Evolutionary conservation across 2,888 invertebrate species (phyloP).

Genomic region (Euplagia quadripunctaria): DNA sequence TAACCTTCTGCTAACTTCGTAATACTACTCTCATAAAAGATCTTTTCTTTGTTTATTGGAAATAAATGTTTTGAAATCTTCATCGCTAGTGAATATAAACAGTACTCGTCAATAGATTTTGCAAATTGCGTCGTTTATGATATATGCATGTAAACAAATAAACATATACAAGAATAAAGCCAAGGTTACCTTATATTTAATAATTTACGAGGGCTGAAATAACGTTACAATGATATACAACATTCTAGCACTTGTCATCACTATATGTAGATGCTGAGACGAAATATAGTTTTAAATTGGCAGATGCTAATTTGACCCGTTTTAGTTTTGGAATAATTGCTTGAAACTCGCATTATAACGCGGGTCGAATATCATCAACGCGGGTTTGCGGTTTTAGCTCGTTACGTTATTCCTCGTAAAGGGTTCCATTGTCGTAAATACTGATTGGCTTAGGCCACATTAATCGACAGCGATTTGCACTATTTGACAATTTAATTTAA

Average conservation of each 20-base stretch:
- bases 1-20: constrained; percentile 1
- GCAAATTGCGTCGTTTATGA: constrained; percentile 1
- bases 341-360: background rate
- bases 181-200: background rate
- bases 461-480: constrained; percentile 18
- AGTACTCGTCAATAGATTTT: background rate
- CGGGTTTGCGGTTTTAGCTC: constrained; percentile 34
- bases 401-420: constrained; percentile 19
- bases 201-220: background rate
- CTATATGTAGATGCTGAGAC: background rate
- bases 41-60: constrained; percentile 17
- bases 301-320: background rate
- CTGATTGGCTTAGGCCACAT: constrained; percentile 15
- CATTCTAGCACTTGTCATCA: too few relatives aligned
- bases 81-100: background rate
- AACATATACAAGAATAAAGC: background rate
- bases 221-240: background rate
- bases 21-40: background rate
- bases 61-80: constrained; percentile 1
- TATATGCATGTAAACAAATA: background rate
- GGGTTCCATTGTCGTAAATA: background rate
- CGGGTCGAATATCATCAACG: constrained; percentile 16
- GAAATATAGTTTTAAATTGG: background rate
- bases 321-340: background rate
- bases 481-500: constrained; percentile 29